Percentiles rank a stretch among this genome's conserved stretches.
Evolutionary conservation across 2,888 invertebrate species (phyloP).

Genomic region (Apamea epomidion): DNA sequence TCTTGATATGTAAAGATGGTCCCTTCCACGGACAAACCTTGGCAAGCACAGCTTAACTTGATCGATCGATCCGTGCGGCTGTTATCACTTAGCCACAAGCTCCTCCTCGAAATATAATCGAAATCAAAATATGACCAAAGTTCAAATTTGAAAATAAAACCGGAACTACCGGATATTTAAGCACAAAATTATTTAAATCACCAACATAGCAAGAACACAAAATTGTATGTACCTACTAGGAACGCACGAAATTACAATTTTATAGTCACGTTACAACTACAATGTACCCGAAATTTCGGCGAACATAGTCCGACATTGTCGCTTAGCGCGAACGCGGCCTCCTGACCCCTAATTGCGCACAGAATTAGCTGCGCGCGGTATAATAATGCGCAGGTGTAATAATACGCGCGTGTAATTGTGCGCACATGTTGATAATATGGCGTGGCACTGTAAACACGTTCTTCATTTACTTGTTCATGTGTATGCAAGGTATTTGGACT

Average conservation of each 20-base stretch:
- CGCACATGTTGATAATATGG: conserved; percentile 53
- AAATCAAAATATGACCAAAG: background rate
- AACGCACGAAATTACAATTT: conserved; percentile 1
- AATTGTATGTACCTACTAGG: background rate
- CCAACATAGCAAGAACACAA: background rate
- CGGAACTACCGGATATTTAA: background rate
- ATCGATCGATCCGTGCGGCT: too few relatives aligned
- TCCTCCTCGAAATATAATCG: too few relatives aligned
- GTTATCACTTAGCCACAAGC: too few relatives aligned
- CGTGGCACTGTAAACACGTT: conserved; percentile 51
- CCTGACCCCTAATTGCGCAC: conserved; percentile 52
- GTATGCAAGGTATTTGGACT: conserved; percentile 17
- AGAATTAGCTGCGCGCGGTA: conserved; percentile 56
- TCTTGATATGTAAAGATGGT: too few relatives aligned
- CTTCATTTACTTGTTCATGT: conserved; percentile 48
- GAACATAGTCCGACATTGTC: conserved; percentile 41
- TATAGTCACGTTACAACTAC: conserved; percentile 29
- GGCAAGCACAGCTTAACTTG: too few relatives aligned
- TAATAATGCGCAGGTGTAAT: conserved; percentile 64
- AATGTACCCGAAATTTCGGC: conserved; percentile 26
- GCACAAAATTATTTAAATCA: conserved; percentile 12
- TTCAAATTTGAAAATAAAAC: background rate
- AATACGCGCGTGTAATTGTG: conserved; percentile 55
- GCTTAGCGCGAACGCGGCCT: conserved; percentile 32
- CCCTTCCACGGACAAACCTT: too few relatives aligned